These are phyloP conservation scores for Watersipora subatra DNA, from an alignment of 1,140 invertebrate species.

Conservation along the genomic window DNA sequence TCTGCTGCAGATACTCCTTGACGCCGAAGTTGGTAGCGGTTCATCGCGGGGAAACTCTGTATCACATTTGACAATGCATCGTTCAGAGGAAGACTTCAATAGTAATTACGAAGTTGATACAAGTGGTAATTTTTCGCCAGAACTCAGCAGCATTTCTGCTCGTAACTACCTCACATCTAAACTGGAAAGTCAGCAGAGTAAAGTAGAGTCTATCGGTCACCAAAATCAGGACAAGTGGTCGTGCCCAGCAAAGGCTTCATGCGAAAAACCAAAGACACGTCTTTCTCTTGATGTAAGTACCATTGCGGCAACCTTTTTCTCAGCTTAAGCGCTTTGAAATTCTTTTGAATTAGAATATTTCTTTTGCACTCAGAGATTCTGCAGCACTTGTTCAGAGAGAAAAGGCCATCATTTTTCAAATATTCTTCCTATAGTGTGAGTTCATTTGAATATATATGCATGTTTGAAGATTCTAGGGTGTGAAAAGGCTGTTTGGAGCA, in stretches of 20 bases:
- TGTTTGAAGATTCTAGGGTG: too few species aligned
- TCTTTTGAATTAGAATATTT: too few species aligned
- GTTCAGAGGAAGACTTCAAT: background rate
- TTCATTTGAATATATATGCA: too few species aligned
- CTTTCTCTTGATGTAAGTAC: background rate
- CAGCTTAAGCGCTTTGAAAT: background rate
- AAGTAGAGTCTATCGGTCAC: background rate
- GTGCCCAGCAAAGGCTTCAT: background rate
- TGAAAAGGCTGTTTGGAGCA: too few species aligned
- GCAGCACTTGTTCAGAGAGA: too few species aligned
- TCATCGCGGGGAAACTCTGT: constrained; percentile 5
- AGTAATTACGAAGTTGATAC: background rate
- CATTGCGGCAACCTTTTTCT: background rate
- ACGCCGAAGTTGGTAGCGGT: constrained; percentile 12
- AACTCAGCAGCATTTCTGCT: background rate
- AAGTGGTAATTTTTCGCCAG: background rate
- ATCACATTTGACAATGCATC: constrained; percentile 8
- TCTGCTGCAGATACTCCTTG: constrained; percentile 29
- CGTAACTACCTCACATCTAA: background rate
- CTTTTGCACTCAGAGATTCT: too few species aligned
- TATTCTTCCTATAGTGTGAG: too few species aligned
- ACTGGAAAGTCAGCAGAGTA: background rate
- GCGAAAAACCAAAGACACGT: background rate
- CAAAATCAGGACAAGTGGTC: background rate
- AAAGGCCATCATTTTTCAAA: too few species aligned